Base-by-base conservation (phyloP, 2,113 vertebrate species). In the Aptenodytes patagonicus region DNA sequence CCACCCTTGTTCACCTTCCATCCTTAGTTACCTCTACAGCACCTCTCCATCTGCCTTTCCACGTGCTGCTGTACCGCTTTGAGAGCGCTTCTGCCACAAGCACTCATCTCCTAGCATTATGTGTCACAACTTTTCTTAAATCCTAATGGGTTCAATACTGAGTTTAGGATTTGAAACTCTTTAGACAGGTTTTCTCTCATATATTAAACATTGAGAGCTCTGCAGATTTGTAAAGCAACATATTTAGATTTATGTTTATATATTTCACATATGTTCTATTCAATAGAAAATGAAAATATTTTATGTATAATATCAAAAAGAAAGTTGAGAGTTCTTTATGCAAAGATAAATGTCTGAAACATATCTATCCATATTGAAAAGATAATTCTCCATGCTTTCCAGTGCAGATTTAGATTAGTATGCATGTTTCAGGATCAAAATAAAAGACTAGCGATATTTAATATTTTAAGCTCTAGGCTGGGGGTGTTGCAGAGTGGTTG, bases 361-460 rank as follows among this genome's bases (percentile, higher is more conserved):
- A 0, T 83, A 66, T 89, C 58, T 69, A 18, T 42, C 79, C 72
- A 51, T 88, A 90, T 81, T 46, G 38, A 85, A 94, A 90, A 89
- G 71, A 73, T 20, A 77, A 85, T 93, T 96, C 73, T 87, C 38
- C 65, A 34, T 70, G 70, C 46, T 96, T 96, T 91, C 66, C 82
- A 80, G 84, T 62, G 44, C 40, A 89, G 58, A 91, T 95, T 94
- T 91, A 83, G 62, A 79, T 72, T 82, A 87, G 24, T 20, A 31
- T 83, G 65, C 26, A 7, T 62, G 34, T 83, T 87, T 87, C 62
- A 80, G 28, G 62, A 81, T 57, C 49, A 92, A 79, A 95, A 29
- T 25, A 54, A 57, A 82, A 72, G 10, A 7, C 47, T 64, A 36
- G 52, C 72, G 7, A 58, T 70, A 66, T 66, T 79, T 80, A 87